phyloP scores from a whole-genome alignment of 2,888 invertebrate genomes.

The Rutpela maculata region DNA sequence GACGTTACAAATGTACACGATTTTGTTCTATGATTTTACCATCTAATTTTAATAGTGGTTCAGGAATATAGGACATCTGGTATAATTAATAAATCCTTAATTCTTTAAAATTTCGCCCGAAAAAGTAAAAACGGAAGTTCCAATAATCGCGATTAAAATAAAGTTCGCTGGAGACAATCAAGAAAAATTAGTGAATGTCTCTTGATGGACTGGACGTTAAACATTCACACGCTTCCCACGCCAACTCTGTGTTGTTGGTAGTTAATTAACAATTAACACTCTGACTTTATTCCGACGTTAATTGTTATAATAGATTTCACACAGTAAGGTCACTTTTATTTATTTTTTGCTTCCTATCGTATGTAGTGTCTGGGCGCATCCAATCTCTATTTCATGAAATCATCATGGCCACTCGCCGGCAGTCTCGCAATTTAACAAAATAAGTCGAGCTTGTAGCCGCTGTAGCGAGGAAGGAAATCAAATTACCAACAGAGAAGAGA shows the following conservation, averaged over 20 bases:
- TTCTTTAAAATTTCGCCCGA: background rate
- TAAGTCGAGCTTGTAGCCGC: constrained; percentile 17
- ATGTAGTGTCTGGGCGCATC: constrained; percentile 11
- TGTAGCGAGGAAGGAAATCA: constrained; percentile 53
- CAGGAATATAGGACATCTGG: too few relatives aligned
- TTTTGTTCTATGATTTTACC: too few relatives aligned
- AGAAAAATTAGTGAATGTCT: constrained; percentile 51
- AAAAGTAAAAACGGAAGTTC: constrained; percentile 26
- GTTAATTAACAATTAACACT: constrained; percentile 69
- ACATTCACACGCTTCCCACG: constrained; percentile 66
- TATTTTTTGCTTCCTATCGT: constrained; percentile 50
- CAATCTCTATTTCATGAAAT: background rate
- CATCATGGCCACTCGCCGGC: constrained; percentile 1
- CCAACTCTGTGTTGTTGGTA: constrained; percentile 64
- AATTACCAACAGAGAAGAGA: constrained; percentile 65
- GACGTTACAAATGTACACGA: too few relatives aligned
- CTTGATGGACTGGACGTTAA: constrained; percentile 52
- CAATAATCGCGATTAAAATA: constrained; percentile 32
- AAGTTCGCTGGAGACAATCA: constrained; percentile 40
- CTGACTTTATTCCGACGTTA: constrained; percentile 65
- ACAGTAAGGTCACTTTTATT: constrained; percentile 65
- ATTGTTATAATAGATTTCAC: constrained; percentile 67
- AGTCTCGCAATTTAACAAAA: constrained; percentile 21
- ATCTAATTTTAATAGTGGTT: too few relatives aligned
- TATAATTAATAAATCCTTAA: constrained; percentile 16